These are phyloP conservation scores for Sardinella longiceps DNA, from an alignment of 2,797 vertebrate genomes.

Conservation along the genomic window DNA sequence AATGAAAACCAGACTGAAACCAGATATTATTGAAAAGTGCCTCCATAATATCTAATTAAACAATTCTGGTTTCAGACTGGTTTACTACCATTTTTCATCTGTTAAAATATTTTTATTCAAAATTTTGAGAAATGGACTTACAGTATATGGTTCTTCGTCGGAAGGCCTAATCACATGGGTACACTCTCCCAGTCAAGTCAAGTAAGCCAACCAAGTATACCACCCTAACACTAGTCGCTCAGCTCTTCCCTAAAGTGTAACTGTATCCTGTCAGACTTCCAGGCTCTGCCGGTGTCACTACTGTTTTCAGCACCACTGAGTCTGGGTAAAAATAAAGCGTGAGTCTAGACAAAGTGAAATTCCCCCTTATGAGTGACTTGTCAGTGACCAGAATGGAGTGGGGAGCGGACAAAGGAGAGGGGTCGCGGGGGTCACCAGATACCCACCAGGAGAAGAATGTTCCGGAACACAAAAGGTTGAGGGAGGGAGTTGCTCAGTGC, in stretches of 20 bases:
- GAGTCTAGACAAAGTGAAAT: not conserved
- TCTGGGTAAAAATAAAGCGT: not conserved
- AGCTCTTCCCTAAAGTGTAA: not conserved
- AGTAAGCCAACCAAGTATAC: too few relatives aligned
- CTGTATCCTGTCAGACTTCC: not conserved
- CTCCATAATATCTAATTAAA: too few relatives aligned
- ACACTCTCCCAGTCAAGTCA: too few relatives aligned
- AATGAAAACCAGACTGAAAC: too few relatives aligned
- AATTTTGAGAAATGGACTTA: too few relatives aligned
- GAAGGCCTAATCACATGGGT: too few relatives aligned
- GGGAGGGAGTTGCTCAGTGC: not conserved
- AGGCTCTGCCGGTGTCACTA: not conserved
- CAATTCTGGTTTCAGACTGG: too few relatives aligned
- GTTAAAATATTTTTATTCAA: too few relatives aligned
- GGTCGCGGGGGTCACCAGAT: not conserved
- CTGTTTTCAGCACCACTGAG: not conserved
- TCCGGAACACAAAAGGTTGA: not conserved
- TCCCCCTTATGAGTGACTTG: not conserved
- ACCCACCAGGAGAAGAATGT: constrained; percentile 14
- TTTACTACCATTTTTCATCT: too few relatives aligned
- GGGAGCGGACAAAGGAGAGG: not conserved
- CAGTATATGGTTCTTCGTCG: too few relatives aligned
- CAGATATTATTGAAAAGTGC: too few relatives aligned
- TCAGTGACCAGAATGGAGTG: not conserved
- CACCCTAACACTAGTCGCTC: too few relatives aligned